These are phyloP conservation scores for Nemotelus nigrinus DNA, from an alignment of 2,888 invertebrate species.

Conservation along the genomic window DNA sequence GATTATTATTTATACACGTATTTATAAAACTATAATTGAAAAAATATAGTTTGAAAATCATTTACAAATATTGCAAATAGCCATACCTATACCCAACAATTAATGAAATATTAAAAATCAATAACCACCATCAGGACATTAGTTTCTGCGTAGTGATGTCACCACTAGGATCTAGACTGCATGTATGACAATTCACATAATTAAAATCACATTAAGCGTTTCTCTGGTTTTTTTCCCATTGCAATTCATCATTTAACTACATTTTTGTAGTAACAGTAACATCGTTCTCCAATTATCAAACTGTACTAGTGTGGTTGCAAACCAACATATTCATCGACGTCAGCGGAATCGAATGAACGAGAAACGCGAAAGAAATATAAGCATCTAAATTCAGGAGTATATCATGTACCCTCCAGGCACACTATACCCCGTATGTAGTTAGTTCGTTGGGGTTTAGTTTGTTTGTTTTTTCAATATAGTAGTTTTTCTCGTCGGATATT, in stretches of 20 bases:
- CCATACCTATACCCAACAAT: no score
- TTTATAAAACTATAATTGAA: no score
- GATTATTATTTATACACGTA: no score
- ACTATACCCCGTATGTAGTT: background rate
- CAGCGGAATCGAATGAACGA: background rate
- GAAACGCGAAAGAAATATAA: background rate
- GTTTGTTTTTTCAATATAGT: background rate
- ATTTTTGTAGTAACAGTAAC: no score
- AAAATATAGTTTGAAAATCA: no score
- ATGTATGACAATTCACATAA: background rate
- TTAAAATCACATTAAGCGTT: slow-evolving; percentile 39
- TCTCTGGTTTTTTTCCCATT: slow-evolving; percentile 2
- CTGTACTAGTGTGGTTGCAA: background rate
- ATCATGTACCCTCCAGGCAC: background rate
- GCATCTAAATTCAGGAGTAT: background rate
- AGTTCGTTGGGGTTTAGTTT: background rate
- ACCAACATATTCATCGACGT: background rate
- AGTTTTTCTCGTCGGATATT: slow-evolving; percentile 16
- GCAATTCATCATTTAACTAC: slow-evolving; percentile 34
- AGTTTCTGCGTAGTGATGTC: no score
- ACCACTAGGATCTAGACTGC: no score
- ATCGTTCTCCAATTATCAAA: no score
- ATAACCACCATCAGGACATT: no score
- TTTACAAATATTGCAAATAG: no score
- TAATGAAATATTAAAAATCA: no score